These are phyloP conservation scores for Pterocles gutturalis DNA, from an alignment of 2,113 vertebrate species.

Conservation along the genomic window DNA sequence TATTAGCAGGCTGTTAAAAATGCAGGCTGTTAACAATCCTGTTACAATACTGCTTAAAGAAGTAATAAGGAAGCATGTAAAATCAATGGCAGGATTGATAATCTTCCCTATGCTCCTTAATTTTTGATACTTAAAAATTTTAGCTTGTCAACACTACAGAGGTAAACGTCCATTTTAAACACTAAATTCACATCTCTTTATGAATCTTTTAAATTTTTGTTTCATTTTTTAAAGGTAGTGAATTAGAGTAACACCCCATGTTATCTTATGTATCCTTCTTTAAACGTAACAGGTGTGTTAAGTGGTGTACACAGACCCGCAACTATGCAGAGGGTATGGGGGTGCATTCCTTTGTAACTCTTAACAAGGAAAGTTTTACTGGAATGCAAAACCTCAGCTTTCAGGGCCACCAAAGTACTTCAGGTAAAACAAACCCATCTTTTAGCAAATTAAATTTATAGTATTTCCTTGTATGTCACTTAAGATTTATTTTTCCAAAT, in stretches of 20 bases:
- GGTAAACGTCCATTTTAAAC: neutral
- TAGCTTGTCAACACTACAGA: neutral
- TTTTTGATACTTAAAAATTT: neutral
- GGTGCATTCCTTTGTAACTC: neutral
- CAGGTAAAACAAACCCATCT: neutral
- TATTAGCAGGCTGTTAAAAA: neutral
- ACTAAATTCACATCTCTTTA: neutral
- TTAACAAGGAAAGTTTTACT: neutral
- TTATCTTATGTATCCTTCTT: neutral
- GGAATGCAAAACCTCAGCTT: neutral
- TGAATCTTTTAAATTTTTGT: neutral
- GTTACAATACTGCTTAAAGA: neutral
- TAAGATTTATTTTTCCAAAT: neutral
- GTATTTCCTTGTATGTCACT: neutral
- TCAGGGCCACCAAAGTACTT: neutral
- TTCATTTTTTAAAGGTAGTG: neutral
- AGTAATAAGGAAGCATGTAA: neutral
- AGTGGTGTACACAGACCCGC: neutral
- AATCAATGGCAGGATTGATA: neutral
- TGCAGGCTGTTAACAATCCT: neutral
- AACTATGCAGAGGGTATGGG: neutral
- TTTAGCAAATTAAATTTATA: neutral
- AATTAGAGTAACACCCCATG: neutral
- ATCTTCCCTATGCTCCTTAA: neutral
- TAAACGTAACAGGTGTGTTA: neutral